phyloP scores from a whole-genome alignment of 1,140 invertebrate genomes.

The Euglossa dilemma region DNA sequence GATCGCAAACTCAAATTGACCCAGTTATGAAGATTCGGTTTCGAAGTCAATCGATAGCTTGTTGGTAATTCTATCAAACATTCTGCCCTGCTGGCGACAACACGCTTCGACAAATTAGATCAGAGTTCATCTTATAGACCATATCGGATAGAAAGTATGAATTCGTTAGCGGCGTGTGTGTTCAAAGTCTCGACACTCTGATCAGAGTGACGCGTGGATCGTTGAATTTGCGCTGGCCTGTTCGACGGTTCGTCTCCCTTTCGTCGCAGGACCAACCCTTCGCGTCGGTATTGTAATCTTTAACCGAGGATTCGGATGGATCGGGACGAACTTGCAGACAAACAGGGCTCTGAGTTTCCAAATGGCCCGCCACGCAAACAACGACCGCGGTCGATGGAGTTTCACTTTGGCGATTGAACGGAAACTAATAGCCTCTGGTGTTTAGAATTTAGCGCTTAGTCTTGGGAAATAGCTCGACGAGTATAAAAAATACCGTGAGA shows the following conservation, averaged over 20 bases:
- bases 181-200: neutral
- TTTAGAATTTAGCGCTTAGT: neutral
- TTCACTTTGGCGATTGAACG: neutral
- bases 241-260: neutral
- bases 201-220: neutral
- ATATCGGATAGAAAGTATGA: neutral
- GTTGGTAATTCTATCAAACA: constrained; percentile 7
- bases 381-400: too few relatives aligned
- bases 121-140: neutral
- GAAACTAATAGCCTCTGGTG: neutral
- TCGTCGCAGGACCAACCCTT: neutral
- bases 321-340: neutral
- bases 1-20: neutral
- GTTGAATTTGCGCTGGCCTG: too few relatives aligned
- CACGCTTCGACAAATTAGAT: neutral
- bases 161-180: neutral
- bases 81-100: neutral
- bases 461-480: neutral
- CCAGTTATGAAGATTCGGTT: constrained; percentile 22
- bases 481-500: neutral
- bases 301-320: neutral
- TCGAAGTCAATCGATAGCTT: constrained; percentile 21
- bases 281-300: neutral
- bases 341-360: neutral
- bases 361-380: neutral